Evolutionary conservation across 2,113 vertebrate species (phyloP).

Genomic region (Himantopus leucocephalus): DNA sequence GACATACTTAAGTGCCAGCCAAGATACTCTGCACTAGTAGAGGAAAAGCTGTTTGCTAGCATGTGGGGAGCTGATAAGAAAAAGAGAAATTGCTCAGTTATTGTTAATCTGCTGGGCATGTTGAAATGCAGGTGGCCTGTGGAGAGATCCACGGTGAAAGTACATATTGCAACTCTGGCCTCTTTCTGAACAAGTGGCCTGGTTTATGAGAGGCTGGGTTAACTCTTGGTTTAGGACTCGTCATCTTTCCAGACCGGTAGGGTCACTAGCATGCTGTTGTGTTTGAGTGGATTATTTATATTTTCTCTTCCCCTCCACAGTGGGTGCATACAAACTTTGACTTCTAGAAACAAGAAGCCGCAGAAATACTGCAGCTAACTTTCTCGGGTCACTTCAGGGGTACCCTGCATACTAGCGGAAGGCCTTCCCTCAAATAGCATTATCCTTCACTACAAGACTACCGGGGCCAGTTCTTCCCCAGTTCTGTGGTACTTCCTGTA

Average conservation of each 20-base stretch:
- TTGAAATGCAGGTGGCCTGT: background rate
- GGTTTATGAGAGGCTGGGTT: background rate
- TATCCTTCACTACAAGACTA: background rate
- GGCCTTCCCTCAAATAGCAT: background rate
- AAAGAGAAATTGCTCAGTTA: background rate
- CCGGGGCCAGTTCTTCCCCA: background rate
- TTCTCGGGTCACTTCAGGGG: background rate
- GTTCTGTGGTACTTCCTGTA: background rate
- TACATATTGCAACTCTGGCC: background rate
- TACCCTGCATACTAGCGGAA: background rate
- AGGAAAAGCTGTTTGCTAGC: background rate
- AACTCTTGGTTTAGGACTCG: background rate
- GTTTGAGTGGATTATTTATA: background rate
- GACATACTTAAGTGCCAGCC: background rate
- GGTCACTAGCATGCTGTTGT: rapidly evolving
- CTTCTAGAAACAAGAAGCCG: background rate
- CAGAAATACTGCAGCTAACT: background rate
- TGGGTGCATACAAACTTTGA: background rate
- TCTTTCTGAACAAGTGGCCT: background rate
- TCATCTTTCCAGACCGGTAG: background rate
- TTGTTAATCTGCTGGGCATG: background rate
- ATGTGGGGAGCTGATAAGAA: background rate
- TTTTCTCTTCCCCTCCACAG: background rate
- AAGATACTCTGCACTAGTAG: background rate
- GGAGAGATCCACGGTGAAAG: background rate